phyloP scores from a whole-genome alignment of 2,888 invertebrate genomes.

The Brachyptera risi region DNA sequence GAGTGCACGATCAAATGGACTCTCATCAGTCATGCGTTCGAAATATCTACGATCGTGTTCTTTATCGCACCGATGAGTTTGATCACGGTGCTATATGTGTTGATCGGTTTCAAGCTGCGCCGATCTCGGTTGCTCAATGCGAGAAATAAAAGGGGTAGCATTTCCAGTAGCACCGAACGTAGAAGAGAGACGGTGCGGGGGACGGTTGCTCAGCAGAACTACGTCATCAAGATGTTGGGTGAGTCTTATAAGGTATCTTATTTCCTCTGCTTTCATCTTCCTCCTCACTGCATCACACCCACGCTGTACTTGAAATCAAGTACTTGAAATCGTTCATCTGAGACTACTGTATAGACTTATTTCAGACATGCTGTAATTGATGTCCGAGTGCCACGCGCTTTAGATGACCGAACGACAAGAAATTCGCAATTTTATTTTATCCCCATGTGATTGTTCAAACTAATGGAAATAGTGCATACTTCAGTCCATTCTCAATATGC shows the following conservation, averaged over 20 bases:
- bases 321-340: no score
- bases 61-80: slow-evolving; percentile 59
- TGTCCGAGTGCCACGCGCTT: no score
- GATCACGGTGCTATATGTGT: slow-evolving; percentile 54
- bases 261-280: background rate
- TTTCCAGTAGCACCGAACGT: slow-evolving; percentile 2
- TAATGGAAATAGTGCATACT: no score
- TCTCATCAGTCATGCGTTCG: slow-evolving; percentile 51
- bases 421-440: no score
- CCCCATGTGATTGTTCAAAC: no score
- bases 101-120: slow-evolving; percentile 49
- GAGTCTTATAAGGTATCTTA: slow-evolving; percentile 35
- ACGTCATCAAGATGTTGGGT: slow-evolving; percentile 48
- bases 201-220: slow-evolving; percentile 23
- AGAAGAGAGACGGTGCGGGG: background rate
- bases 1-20: slow-evolving; percentile 50
- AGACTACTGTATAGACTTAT: no score
- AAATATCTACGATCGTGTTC: slow-evolving; percentile 57
- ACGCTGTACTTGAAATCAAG: no score
- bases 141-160: slow-evolving; percentile 10
- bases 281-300: background rate
- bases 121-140: slow-evolving; percentile 45
- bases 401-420: no score
- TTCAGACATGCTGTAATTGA: no score
- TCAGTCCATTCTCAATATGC: no score